Evolutionary conservation across 2,113 vertebrate species (phyloP).

Genomic region (Tapirus terrestris): DNA sequence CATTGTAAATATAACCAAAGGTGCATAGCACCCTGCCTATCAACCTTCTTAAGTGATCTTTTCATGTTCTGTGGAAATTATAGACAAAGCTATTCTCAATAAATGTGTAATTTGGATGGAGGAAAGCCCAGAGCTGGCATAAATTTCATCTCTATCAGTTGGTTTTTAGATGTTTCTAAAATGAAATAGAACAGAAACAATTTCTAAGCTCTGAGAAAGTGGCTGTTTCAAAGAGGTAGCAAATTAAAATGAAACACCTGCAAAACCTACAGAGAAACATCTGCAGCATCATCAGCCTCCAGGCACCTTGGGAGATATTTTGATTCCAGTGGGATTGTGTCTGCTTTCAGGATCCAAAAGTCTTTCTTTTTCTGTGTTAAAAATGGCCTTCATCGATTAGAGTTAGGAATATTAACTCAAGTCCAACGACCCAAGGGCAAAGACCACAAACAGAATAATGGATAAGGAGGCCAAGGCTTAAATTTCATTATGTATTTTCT

Average conservation of each 20-base stretch:
- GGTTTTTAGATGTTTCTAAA: conserved; percentile 67
- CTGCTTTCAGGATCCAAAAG: background rate
- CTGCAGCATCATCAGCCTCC: background rate
- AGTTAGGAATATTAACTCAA: background rate
- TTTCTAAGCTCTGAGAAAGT: conserved; percentile 42
- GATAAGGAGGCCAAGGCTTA: background rate
- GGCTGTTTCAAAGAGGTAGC: background rate
- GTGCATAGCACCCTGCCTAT: background rate
- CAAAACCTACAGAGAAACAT: background rate
- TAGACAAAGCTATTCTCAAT: conserved; percentile 45
- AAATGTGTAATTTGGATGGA: conserved; percentile 66
- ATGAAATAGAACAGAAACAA: conserved; percentile 57
- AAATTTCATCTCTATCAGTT: conserved; percentile 29
- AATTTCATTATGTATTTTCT: background rate
- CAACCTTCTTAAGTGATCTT: conserved; percentile 41
- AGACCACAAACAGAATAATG: background rate
- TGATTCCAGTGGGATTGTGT: background rate
- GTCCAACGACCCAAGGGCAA: background rate
- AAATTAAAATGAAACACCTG: conserved; percentile 32
- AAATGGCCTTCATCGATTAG: background rate
- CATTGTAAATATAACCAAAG: conserved; percentile 43
- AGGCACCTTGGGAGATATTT: background rate
- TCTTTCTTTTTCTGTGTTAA: background rate
- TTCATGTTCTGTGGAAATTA: conserved; percentile 56
- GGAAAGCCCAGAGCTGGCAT: conserved; percentile 58